Percentiles rank a stretch among this genome's conserved stretches.
phyloP scores from a whole-genome alignment of 1,140 invertebrate genomes.

The Microplitis demolitor region DNA sequence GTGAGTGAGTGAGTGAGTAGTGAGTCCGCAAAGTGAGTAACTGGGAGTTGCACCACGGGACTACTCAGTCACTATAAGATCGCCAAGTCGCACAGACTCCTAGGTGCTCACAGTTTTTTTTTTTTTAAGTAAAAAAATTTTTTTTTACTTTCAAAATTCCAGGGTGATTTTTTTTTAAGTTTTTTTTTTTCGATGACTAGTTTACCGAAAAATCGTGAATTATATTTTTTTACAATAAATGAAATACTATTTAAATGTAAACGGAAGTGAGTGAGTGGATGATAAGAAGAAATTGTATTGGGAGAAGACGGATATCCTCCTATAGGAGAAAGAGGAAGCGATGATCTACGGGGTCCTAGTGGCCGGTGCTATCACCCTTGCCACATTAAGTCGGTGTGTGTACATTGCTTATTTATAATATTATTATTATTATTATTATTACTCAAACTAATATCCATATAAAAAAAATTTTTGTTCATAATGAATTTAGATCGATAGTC shows the following conservation, averaged over 20 bases:
- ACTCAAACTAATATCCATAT: background rate
- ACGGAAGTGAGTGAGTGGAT: slow-evolving; percentile 39
- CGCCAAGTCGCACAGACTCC: slow-evolving; percentile 59
- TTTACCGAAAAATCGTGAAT: too few relatives aligned
- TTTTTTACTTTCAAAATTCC: too few relatives aligned
- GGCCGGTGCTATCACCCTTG: slow-evolving; percentile 59
- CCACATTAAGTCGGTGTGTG: slow-evolving; percentile 63
- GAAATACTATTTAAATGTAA: too few relatives aligned
- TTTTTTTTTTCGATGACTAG: too few relatives aligned
- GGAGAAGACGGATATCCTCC: slow-evolving; percentile 47
- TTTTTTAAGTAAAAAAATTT: too few relatives aligned
- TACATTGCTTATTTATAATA: slow-evolving; percentile 57
- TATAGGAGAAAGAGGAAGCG: slow-evolving; percentile 52
- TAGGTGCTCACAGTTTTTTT: too few relatives aligned
- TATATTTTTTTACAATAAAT: too few relatives aligned
- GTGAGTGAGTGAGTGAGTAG: slow-evolving; percentile 48
- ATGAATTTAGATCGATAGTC: too few relatives aligned
- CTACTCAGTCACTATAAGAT: slow-evolving; percentile 60
- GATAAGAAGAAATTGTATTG: slow-evolving; percentile 38
- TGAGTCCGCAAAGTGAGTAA: slow-evolving; percentile 55
- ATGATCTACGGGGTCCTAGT: slow-evolving; percentile 60
- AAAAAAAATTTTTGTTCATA: background rate
- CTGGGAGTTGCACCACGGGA: slow-evolving; percentile 50
- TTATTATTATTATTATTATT: slow-evolving; percentile 16
- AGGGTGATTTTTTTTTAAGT: too few relatives aligned